Evolutionary conservation across 2,888 invertebrate genomes (phyloP).

Genomic region (Hydrotaea diabolus): DNA sequence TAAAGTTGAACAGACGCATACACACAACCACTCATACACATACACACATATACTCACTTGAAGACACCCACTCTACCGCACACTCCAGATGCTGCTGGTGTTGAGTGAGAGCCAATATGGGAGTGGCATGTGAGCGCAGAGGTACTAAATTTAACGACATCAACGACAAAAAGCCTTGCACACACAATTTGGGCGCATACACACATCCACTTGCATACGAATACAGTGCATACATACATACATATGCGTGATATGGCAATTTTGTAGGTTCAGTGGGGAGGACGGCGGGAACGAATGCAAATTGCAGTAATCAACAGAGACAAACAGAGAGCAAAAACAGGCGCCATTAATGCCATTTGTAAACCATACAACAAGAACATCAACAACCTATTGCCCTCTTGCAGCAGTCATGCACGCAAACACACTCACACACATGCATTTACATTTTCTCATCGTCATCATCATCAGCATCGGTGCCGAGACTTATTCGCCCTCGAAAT

Average conservation of each 20-base stretch:
- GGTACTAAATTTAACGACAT: conserved; percentile 48
- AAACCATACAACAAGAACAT: background rate
- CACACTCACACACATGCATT: conserved; percentile 18
- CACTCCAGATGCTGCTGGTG: too few relatives aligned
- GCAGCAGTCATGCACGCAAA: background rate
- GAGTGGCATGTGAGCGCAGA: conserved; percentile 3
- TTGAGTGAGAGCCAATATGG: background rate
- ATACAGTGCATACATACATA: conserved; percentile 70
- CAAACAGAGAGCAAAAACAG: conserved; percentile 55
- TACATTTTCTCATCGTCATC: background rate
- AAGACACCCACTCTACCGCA: background rate
- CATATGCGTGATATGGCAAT: conserved; percentile 57
- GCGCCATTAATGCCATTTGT: conserved; percentile 53
- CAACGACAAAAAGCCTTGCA: conserved; percentile 38
- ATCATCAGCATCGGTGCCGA: background rate
- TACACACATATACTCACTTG: background rate
- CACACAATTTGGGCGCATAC: conserved; percentile 34
- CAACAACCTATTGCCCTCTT: too few relatives aligned
- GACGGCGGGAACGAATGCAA: conserved; percentile 21
- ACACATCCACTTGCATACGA: background rate
- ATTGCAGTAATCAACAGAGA: conserved; percentile 26
- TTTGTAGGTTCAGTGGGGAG: background rate
- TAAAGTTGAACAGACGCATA: conserved; percentile 21
- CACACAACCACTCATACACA: background rate
- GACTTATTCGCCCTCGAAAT: conserved; percentile 34